Evolutionary conservation across 2,888 invertebrate species (phyloP).

Genomic region (Tachystola acroxantha): DNA sequence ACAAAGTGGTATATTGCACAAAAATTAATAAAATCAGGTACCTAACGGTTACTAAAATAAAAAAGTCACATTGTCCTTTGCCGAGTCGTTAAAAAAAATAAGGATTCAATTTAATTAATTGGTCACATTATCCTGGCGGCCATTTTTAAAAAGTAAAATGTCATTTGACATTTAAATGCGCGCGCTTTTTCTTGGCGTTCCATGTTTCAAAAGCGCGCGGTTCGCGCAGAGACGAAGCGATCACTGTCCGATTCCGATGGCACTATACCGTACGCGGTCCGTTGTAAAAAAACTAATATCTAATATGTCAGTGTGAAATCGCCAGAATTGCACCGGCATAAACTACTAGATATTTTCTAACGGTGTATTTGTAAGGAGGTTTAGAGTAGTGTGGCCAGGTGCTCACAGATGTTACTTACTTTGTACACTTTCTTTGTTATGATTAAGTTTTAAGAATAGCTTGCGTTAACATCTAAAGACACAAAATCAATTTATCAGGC

Average conservation of each 20-base stretch:
- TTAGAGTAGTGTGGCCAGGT: slow-evolving; percentile 8
- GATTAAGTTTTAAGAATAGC: no score
- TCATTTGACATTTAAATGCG: slow-evolving; percentile 7
- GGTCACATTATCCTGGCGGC: neutral
- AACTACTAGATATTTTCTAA: slow-evolving; percentile 50
- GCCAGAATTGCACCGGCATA: slow-evolving; percentile 35
- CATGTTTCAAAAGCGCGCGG: slow-evolving; percentile 35
- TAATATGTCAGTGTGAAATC: slow-evolving; percentile 66
- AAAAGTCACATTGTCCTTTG: slow-evolving; percentile 28
- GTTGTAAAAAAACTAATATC: slow-evolving; percentile 38
- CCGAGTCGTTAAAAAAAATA: no score
- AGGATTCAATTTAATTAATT: neutral
- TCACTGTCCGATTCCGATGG: slow-evolving; percentile 29
- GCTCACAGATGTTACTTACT: no score
- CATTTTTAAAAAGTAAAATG: slow-evolving; percentile 10
- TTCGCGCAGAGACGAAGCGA: slow-evolving; percentile 29
- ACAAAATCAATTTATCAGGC: no score
- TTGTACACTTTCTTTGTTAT: no score
- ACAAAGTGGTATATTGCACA: slow-evolving; percentile 66
- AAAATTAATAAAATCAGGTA: slow-evolving; percentile 46
- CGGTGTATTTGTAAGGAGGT: slow-evolving; percentile 43
- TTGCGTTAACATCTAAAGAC: no score
- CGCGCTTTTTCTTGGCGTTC: slow-evolving; percentile 12
- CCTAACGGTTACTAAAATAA: slow-evolving; percentile 27
- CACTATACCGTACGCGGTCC: slow-evolving; percentile 27